These are phyloP conservation scores for Ectobius pallidus DNA, from an alignment of 2,888 invertebrate species.

Conservation along the genomic window DNA sequence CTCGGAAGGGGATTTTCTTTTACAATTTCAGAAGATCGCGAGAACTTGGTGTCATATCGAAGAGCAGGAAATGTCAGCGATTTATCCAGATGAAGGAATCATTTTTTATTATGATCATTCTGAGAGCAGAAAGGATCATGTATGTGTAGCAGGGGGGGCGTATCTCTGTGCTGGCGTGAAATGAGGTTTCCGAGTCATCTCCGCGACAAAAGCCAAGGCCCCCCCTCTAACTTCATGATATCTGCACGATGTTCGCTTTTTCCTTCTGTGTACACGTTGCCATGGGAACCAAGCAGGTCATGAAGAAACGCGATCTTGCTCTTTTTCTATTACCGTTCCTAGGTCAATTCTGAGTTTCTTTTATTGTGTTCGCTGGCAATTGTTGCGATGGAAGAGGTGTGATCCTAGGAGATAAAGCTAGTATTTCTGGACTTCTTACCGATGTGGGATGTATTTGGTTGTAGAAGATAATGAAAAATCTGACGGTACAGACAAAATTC, in stretches of 20 bases:
- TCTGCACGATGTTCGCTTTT: not conserved
- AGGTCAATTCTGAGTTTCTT: no score
- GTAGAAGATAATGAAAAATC: no score
- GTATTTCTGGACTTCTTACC: no score
- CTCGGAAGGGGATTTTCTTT: not conserved
- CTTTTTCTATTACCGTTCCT: no score
- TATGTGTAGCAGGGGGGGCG: not conserved
- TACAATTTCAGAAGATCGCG: not conserved
- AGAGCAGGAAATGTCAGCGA: not conserved
- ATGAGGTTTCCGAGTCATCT: slow-evolving; percentile 16
- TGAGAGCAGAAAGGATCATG: not conserved
- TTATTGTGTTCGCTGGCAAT: no score
- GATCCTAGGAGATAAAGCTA: no score
- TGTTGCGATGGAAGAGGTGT: no score
- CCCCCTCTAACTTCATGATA: not conserved
- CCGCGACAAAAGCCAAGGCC: slow-evolving; percentile 19
- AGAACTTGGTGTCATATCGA: not conserved
- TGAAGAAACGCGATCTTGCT: no score
- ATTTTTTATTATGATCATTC: not conserved
- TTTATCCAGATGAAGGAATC: not conserved
- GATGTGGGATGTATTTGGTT: no score
- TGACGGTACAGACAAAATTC: no score
- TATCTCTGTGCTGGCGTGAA: not conserved
- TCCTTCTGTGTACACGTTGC: no score
- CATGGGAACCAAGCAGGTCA: no score